Base-by-base conservation (phyloP, 2,113 vertebrate genomes). In the Nyctibius bracteatus region DNA sequence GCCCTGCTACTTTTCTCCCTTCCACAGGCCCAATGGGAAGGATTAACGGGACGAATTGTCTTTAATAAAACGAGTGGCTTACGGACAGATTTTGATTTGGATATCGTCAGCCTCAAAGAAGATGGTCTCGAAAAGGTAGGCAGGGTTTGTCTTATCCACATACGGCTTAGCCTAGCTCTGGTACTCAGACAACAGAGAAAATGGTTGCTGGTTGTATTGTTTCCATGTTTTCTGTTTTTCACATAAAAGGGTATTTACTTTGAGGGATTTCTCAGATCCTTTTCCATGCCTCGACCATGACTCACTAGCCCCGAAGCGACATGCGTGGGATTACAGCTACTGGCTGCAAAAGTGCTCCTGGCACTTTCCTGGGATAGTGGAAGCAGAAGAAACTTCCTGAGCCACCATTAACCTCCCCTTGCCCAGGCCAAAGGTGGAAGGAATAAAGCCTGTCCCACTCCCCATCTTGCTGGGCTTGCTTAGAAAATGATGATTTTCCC, bases 11-110 rank as follows among this genome's bases (percentile, higher is more conserved):
- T 96, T 78, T 79, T 96, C 57, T 95, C 81, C 95, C 89, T 96
- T 78, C 72, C 97, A 67, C 98, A 99, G 99, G 99, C 99, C 78
- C 99, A 99, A 51, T 99, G 99, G 99, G 99, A 99, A 97, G 99
- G 99, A 91, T 97, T 99, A 97, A 99, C 99, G 0, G 99, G 99
- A 88, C 98, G 99, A 46, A 98, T 99, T 63, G 99, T 99, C 92
- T 99, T 99, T 97, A 99, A 99, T 97, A 99, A 99, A 98, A 99
- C 99, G 28, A 99, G 98, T 7, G 99, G 99, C 59, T 98, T 99
- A 28, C 98, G 99, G 67, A 99, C 99, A 8, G 99, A 99, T 97
- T 99, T 99, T 62, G 99, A 99, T 96, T 94, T 99, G 98, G 99
- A 99, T 97, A 99, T 99, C 96, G 87, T 99, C 96, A 99, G 99